phyloP scores from a whole-genome alignment of 2,888 invertebrate genomes.

The Lasius fuliginosus region DNA sequence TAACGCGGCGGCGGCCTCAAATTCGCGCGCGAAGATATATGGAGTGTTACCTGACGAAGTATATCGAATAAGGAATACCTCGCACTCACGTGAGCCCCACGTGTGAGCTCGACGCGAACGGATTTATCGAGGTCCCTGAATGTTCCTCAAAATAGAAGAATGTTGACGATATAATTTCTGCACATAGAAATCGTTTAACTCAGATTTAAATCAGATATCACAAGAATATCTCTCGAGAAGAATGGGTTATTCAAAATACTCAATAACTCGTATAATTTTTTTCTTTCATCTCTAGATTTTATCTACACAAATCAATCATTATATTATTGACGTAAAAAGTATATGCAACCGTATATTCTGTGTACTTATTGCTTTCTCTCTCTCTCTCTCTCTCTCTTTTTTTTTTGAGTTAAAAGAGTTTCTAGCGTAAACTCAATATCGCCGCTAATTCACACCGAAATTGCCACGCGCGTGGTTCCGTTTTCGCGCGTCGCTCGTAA shows the following conservation, averaged over 20 bases:
- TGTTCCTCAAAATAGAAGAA: slow-evolving; percentile 22
- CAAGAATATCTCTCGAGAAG: neutral
- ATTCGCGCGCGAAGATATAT: slow-evolving; percentile 63
- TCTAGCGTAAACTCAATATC: neutral
- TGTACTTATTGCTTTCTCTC: neutral
- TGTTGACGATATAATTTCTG: neutral
- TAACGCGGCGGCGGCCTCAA: slow-evolving; percentile 65
- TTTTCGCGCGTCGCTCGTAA: slow-evolving; percentile 52
- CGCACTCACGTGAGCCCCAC: slow-evolving; percentile 35
- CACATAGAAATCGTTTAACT: neutral
- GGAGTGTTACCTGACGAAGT: slow-evolving; percentile 53
- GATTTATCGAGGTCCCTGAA: slow-evolving; percentile 22
- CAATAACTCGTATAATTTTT: neutral
- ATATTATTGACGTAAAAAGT: neutral
- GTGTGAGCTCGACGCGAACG: slow-evolving; percentile 9
- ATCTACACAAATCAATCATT: neutral
- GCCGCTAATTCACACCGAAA: slow-evolving; percentile 1
- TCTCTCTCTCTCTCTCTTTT: neutral
- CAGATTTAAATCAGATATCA: neutral
- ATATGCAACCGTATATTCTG: neutral
- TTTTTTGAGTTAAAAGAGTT: neutral
- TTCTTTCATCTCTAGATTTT: neutral
- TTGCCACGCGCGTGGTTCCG: slow-evolving; percentile 40
- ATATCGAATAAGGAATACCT: slow-evolving; percentile 52
- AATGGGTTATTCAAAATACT: neutral